Conservation (phyloP, 2,113 vertebrate genomes). For the Perccottus glenii region DNA sequence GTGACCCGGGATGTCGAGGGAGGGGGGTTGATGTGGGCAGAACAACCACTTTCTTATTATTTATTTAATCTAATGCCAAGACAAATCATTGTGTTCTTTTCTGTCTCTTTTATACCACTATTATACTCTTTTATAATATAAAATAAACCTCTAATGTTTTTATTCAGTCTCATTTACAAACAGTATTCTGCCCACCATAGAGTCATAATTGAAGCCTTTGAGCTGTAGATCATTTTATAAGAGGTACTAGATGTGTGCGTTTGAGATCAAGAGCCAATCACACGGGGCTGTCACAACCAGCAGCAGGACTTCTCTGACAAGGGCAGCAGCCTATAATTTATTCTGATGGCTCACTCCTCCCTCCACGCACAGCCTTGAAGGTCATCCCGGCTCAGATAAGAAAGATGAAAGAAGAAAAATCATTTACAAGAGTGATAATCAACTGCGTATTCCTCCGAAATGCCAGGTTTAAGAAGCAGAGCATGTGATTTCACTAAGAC, state of each 20-base stretch:
- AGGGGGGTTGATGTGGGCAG: background rate
- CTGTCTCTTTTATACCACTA: no score
- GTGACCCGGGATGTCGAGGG: background rate
- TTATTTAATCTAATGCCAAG: no score
- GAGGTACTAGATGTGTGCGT: slow-evolving; percentile 1
- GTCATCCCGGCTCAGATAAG: slow-evolving; percentile 5
- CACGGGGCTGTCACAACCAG: background rate
- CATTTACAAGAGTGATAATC: slow-evolving; percentile 5
- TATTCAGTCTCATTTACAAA: background rate
- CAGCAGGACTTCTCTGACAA: slow-evolving; percentile 8
- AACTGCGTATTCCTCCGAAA: background rate
- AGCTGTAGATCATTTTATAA: background rate
- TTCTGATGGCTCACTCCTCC: slow-evolving; percentile 11
- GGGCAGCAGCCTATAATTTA: slow-evolving; percentile 14
- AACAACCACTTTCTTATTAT: background rate
- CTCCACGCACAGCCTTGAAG: slow-evolving; percentile 8
- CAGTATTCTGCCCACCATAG: background rate
- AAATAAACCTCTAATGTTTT: background rate
- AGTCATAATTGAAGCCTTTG: background rate
- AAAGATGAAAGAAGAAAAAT: background rate
- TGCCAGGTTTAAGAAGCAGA: background rate
- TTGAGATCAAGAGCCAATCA: slow-evolving; percentile 5
- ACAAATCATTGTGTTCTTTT: no score
- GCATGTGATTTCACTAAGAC: background rate
- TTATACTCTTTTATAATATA: no score